Percentiles rank a stretch among this genome's conserved stretches.
Evolutionary conservation across 2,113 vertebrate genomes (phyloP).

Genomic region (Meleagris gallopavo): DNA sequence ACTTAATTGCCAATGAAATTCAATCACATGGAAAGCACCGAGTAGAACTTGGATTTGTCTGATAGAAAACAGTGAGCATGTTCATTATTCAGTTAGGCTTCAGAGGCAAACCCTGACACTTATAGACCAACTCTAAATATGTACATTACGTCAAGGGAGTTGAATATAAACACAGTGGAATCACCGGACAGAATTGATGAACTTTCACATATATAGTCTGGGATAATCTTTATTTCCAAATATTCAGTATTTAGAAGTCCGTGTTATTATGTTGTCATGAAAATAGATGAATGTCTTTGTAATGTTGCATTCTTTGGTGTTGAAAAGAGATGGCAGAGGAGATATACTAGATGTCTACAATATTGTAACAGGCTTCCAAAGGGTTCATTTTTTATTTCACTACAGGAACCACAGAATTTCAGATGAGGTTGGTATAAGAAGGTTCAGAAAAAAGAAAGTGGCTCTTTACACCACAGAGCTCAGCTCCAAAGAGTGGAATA

Average conservation of each 20-base stretch:
- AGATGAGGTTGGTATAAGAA: background rate
- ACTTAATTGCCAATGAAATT: background rate
- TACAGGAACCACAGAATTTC: background rate
- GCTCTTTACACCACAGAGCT: background rate
- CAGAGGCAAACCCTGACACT: background rate
- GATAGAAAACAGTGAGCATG: background rate
- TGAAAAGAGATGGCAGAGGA: background rate
- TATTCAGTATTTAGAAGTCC: background rate
- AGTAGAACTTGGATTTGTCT: background rate
- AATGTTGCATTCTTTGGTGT: background rate
- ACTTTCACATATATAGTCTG: background rate
- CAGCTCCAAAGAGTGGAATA: fast-evolving
- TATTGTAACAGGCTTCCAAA: background rate
- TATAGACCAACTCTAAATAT: background rate
- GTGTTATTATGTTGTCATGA: background rate
- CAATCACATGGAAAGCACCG: background rate
- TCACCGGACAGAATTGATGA: background rate
- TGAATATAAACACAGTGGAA: background rate
- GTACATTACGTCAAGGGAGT: background rate
- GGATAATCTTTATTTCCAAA: background rate
- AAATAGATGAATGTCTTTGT: background rate
- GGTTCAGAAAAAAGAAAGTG: background rate
- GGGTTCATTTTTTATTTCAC: background rate
- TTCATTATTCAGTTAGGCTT: background rate
- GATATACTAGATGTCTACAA: background rate